Conservation (phyloP, 2,113 vertebrate genomes). For the Picathartes gymnocephalus region DNA sequence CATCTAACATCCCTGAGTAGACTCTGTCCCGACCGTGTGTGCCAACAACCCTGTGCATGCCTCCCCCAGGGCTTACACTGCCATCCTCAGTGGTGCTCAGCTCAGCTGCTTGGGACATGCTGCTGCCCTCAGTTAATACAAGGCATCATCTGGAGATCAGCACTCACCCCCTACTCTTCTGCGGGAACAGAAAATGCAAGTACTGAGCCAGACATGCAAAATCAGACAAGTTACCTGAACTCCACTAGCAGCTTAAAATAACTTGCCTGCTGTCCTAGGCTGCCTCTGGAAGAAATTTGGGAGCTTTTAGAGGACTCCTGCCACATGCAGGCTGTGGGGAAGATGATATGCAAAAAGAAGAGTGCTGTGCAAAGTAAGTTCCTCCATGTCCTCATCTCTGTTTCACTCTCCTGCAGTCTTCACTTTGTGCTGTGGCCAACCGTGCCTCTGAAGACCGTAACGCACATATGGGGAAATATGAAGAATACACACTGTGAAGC, state of each 20-base stretch:
- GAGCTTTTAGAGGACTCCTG: not conserved
- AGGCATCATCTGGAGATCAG: not conserved
- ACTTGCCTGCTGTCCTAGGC: no score
- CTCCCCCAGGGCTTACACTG: not conserved
- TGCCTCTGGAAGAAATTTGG: not conserved
- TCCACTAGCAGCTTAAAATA: not conserved
- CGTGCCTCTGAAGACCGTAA: not conserved
- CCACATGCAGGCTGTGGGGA: not conserved
- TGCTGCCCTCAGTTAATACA: not conserved
- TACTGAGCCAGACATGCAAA: not conserved
- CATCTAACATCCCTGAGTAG: not conserved
- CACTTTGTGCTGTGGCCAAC: not conserved
- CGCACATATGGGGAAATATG: not conserved
- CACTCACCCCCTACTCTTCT: no score
- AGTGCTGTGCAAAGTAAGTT: not conserved
- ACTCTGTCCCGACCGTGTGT: not conserved
- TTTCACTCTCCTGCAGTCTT: not conserved
- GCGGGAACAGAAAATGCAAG: not conserved
- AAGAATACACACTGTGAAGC: not conserved
- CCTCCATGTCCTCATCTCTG: not conserved
- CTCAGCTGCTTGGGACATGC: not conserved
- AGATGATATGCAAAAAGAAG: not conserved
- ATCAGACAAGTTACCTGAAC: not conserved
- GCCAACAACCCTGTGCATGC: not conserved
- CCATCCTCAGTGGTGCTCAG: fast-evolving